Evolutionary conservation across 1,140 invertebrate genomes (phyloP), one percentile per base, ranked within the genome.

Genomic region (Portunus trituberculatus): DNA sequence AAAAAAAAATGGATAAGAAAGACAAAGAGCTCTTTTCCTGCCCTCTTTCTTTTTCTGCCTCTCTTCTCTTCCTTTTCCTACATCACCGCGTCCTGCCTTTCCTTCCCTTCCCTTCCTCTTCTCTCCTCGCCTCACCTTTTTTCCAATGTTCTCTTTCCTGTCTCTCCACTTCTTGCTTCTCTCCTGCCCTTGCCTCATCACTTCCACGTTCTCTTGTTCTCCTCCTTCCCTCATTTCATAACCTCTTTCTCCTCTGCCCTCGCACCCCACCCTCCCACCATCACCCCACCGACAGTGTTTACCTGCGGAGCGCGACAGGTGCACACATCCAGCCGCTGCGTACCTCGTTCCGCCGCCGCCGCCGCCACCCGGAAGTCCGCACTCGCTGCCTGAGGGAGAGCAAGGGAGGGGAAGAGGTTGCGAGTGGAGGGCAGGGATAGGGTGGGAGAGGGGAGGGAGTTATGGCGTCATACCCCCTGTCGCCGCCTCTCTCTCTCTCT

Each of bases 401-500:
- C 52, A 59, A 20, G 52, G 16, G 52, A 88, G 48, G 90, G 45
- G 25, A 29, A 46, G 29, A 29, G n/a, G 29, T 91, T 12, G 10
- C 12, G 10, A 20, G 52, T 59, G 52, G 52, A 20, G 25, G 32
- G n/a, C n/a, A 28, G 28, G 59, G 52, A 16, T 29, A 39, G 32
- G 91, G 52, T 14, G 91, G 91, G n/a, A 28, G 31, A n/a, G 29
- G 59, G 52, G 29, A 28, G 28, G 10, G 28, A 76, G 91, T 29
- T 20, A 92, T 76, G 67, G 31, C 52, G 48, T 92, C 39, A 92
- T 28, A 82, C 46, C 32, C 25, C 46, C n/a, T 59, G 14, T 92
- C 91, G 39, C 39, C 39, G n/a, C 6, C 16, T 91, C 25, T 83
- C 83, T 28, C n/a, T 86, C 83, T 32, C 28, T 86, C 32, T 86